A percentile compares a stretch with the other conserved stretches of the same genome.
Conservation (phyloP, 2,888 invertebrate species). For the Gryllus longicercus region DNA sequence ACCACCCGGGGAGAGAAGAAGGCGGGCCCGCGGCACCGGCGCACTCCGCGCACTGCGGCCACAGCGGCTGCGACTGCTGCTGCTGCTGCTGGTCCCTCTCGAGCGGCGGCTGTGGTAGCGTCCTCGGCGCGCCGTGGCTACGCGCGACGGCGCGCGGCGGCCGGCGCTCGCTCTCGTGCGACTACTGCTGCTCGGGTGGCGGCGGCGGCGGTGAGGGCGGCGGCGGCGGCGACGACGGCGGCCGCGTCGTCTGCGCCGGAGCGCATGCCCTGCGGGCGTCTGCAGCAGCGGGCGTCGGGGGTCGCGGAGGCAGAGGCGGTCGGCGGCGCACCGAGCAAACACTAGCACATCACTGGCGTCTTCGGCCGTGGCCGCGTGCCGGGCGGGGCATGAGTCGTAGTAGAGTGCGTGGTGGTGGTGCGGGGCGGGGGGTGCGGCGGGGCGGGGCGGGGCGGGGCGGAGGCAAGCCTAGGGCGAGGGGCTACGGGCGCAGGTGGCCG, state of each 20-base stretch:
- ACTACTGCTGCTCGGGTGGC: not conserved
- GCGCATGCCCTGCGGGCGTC: not conserved
- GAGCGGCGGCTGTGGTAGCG: not conserved
- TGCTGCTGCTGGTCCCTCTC: not conserved
- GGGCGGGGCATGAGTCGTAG: not conserved
- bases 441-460: not conserved
- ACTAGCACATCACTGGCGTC: conserved; percentile 10
- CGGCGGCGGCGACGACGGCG: not conserved
- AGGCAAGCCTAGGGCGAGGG: not conserved
- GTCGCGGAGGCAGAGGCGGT: no score
- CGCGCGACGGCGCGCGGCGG: not conserved
- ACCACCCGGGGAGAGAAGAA: not conserved
- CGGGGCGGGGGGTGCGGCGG: not conserved
- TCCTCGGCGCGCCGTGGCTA: not conserved
- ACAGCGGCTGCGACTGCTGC: not conserved
- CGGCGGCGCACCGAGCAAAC: not conserved
- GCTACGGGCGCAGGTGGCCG: no score
- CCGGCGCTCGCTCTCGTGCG: not conserved
- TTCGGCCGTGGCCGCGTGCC: not conserved
- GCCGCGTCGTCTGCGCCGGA: not conserved
- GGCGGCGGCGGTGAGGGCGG: no score
- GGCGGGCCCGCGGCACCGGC: not conserved
- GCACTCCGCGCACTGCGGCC: not conserved
- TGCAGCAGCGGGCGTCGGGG: not conserved
- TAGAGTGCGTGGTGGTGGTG: not conserved